phyloP scores from a whole-genome alignment of 2,888 invertebrate genomes.

The Stenurella melanura region DNA sequence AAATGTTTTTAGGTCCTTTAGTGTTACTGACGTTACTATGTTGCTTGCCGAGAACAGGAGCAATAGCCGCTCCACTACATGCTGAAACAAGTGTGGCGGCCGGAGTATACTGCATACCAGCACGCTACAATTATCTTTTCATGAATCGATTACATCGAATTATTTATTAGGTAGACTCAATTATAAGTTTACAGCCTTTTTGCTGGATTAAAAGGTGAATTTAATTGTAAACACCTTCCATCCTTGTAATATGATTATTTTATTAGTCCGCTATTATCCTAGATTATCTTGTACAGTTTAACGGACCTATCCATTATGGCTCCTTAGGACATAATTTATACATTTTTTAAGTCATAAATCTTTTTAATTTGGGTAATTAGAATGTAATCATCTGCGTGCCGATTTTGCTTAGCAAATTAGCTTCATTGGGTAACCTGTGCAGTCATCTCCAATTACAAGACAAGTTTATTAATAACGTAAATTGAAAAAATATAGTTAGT shows the following conservation, averaged over 20 bases:
- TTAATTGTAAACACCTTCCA: conserved; percentile 29
- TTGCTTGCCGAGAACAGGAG: no score
- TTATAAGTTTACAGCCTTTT: conserved; percentile 62
- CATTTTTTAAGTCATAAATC: conserved; percentile 2
- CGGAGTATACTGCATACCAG: conserved; percentile 57
- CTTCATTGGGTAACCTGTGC: neutral
- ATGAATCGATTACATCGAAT: conserved; percentile 67
- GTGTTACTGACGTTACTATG: no score
- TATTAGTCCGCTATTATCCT: conserved; percentile 40
- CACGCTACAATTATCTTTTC: conserved; percentile 68
- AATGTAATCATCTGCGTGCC: neutral
- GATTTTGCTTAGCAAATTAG: neutral
- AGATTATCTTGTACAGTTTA: conserved; percentile 38
- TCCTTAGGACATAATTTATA: neutral
- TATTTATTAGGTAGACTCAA: conserved; percentile 66
- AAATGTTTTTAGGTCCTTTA: no score
- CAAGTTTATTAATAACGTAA: neutral
- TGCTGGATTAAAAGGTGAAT: conserved; percentile 48
- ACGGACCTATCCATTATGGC: conserved; percentile 10
- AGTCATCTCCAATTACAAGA: neutral
- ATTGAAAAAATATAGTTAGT: no score
- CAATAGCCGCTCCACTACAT: no score
- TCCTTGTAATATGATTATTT: conserved; percentile 40
- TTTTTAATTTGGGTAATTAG: neutral
- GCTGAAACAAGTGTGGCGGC: conserved; percentile 58